Evolutionary conservation across 2,797 vertebrate genomes (phyloP), one percentile per base, ranked within the genome.

Genomic region (Sebastes alutus): DNA sequence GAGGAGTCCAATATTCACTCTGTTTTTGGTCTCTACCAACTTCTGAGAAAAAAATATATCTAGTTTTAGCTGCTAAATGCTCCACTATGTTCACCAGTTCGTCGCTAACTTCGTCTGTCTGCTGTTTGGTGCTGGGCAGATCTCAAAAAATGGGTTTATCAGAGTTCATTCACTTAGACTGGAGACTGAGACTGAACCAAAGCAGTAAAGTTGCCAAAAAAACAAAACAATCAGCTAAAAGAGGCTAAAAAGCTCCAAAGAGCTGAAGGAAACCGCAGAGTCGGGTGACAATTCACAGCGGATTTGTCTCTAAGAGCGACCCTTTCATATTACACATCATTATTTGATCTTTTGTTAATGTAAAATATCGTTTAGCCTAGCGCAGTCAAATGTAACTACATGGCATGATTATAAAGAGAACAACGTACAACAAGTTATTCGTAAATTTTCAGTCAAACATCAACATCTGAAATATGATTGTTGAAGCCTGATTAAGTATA

Each of bases 81-180:
- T 42, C 38, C 38, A 3, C 38, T 42, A 42, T 42, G 38, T 42
- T 42, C 38, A 42, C 38, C 14, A 42, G 38, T 0, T 42, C 0
- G 38, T 16, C 38, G 38, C 38, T 42, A 16, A 49, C 46, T 49
- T 4, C 2, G 18, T 20, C 46, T 8, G 46, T 49, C 38, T 42
- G 38, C 14, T 49, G 46, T 8, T 49, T 49, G 46, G 46, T 20
- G 46, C 38, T 0, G 14, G 14, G 1, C 38, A 42, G 38, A 42
- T 42, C 0, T 0, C 1, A 0, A 38, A 38, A 0, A 38, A 38
- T 46, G 16, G 42, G 3, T 46, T 46, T 18, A 46, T 46, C 42
- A 16, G 14, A 46, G 42, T 46, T 46, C 1, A 46, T 16, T 18
- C 42, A 38, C 35, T 38, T 14, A 13, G 35, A 38, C 35, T 38